Evolutionary conservation across 2,888 invertebrate species (phyloP), one percentile per base, ranked within the genome.

Genomic region (Temnothorax rugatulus): DNA sequence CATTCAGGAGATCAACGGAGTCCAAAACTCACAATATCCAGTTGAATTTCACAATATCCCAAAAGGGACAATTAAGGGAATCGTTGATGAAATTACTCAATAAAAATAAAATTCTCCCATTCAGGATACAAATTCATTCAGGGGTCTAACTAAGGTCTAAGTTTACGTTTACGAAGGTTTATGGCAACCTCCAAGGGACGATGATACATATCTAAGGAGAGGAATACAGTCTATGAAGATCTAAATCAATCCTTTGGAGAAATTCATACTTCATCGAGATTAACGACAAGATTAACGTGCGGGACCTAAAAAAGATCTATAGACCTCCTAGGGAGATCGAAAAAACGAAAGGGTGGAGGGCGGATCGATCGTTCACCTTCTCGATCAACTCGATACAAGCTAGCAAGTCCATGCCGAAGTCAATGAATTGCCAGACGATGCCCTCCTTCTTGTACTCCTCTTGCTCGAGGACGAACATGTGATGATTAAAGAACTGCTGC

Each of bases 391-490:
- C 99, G 96, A 99, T 99, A 97, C 99, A 99, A 96, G 99, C 98
- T 95, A 98, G 97, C 95, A 99, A 97, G 96, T 99, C 99, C 98
- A 99, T 99, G 96, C 99, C 99, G 95, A 99, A 99, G 96, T 99
- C 99, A 96, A 99, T 99, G 96, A 99, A 99, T 95, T 97, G 97
- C 99, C 99, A 99, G 94, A 97, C 97, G 96, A 99, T 99, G 95
- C 99, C 99, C 96, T 99, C 99, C 95, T 96, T 97, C 95, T 98
- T 98, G 96, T 99, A 99, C 95, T 99, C 99, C 96, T 99, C 99
- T 97, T 99, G 99, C 96, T 99, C 99, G 95, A 99, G 96, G 92
- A 99, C 99, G 96, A 99, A 99, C 99, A 99, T 99, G 97, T 99
- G 98, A 96, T 99, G 99, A 96, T 99, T 99, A 97, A 99, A 99